Evolutionary conservation across 2,888 invertebrate genomes (phyloP).

Genomic region (Molorchus minor): DNA sequence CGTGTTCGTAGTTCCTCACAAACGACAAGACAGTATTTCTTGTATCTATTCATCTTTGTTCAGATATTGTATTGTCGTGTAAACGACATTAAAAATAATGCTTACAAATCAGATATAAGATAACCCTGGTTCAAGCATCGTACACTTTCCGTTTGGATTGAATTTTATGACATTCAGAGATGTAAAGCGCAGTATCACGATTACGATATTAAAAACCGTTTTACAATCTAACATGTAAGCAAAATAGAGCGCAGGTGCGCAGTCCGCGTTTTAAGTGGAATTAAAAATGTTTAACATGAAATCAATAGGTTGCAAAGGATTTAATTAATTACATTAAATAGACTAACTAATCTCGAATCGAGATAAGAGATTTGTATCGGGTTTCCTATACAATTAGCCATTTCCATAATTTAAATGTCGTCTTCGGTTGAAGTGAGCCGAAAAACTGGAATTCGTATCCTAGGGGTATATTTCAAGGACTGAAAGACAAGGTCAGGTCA

Average conservation of each 20-base stretch:
- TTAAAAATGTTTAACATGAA: constrained; percentile 25
- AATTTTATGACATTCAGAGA: constrained; percentile 12
- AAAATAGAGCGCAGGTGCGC: constrained; percentile 33
- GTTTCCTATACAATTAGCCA: constrained; percentile 29
- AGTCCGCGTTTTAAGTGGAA: constrained; percentile 17
- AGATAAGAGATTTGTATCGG: constrained; percentile 34
- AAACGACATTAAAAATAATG: background rate
- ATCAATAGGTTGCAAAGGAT: constrained; percentile 27
- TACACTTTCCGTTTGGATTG: constrained; percentile 11
- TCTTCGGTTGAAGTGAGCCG: constrained; percentile 2
- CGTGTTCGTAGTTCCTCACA: too few relatives aligned
- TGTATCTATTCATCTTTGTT: too few relatives aligned
- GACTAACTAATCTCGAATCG: constrained; percentile 29
- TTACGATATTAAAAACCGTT: constrained; percentile 19
- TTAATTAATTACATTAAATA: constrained; percentile 34
- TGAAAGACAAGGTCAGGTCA: constrained; percentile 3
- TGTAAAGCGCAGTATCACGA: constrained; percentile 18
- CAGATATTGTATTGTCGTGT: background rate
- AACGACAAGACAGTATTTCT: too few relatives aligned
- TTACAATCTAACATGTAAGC: constrained; percentile 1
- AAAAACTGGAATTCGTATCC: constrained; percentile 15
- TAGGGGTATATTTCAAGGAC: background rate
- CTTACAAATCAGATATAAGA: constrained; percentile 13
- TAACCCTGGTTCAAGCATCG: constrained; percentile 4
- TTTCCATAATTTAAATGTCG: constrained; percentile 35